Evolutionary conservation across 2,113 vertebrate genomes (phyloP).

Genomic region (Elephantulus edwardii): DNA sequence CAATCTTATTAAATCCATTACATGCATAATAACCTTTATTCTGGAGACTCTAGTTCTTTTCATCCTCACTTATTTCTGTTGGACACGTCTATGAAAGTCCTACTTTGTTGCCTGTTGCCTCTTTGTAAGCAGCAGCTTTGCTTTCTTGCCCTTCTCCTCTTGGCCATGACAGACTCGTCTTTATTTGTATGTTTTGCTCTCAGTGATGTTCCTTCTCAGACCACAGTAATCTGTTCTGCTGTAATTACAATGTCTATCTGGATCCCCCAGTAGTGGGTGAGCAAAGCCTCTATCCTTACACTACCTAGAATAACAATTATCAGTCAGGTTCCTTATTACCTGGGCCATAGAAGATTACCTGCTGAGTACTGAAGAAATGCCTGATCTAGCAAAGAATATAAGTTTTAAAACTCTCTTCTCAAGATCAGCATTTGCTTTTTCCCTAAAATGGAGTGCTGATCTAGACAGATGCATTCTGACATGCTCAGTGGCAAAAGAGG

Average conservation of each 20-base stretch:
- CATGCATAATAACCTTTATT: constrained; percentile 17
- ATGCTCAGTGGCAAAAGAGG: constrained; percentile 39
- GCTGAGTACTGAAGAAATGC: not conserved
- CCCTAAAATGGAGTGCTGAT: constrained; percentile 44
- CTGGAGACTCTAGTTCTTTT: not conserved
- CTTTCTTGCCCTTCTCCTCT: constrained; percentile 39
- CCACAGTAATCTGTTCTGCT: constrained; percentile 38
- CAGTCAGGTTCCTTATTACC: constrained; percentile 43
- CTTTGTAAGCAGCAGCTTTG: constrained; percentile 8
- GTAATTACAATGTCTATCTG: constrained; percentile 47
- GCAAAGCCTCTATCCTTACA: not conserved
- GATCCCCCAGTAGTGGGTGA: not conserved
- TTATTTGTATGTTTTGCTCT: constrained; percentile 13
- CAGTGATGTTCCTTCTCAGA: constrained; percentile 40
- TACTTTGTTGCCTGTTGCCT: constrained; percentile 8
- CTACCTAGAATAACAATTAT: constrained; percentile 51
- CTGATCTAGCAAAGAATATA: not conserved
- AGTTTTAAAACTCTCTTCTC: not conserved
- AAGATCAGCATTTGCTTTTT: not conserved
- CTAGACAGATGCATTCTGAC: constrained; percentile 18
- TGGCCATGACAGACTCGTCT: constrained; percentile 29
- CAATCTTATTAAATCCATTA: constrained; percentile 47
- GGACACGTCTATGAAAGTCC: not conserved
- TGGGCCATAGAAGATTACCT: constrained; percentile 45
- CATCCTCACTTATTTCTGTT: not conserved